Conservation (phyloP, 2,113 vertebrate genomes). For the Dicentrarchus labrax region DNA sequence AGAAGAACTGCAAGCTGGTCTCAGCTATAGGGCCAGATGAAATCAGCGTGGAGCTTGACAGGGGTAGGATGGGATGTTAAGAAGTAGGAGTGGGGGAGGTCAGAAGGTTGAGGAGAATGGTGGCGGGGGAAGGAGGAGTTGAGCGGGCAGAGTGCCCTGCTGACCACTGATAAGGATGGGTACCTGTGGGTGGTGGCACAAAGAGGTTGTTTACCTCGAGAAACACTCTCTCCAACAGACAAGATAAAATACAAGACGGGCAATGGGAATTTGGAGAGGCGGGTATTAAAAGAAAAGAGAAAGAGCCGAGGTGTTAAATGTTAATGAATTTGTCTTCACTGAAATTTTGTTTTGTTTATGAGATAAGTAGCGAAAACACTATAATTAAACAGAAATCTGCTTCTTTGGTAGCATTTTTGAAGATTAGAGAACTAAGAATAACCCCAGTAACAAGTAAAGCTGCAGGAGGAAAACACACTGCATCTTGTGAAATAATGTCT, state of each 20-base stretch:
- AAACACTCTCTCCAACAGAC: slow-evolving; percentile 13
- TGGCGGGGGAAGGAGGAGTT: not conserved
- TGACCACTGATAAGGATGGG: slow-evolving; percentile 62
- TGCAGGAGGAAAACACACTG: not conserved
- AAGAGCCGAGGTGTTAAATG: not conserved
- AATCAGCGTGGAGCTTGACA: slow-evolving; percentile 61
- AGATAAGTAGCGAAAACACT: slow-evolving; percentile 18
- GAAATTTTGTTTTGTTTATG: not conserved
- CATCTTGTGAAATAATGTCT: slow-evolving; percentile 14
- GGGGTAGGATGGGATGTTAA: slow-evolving; percentile 46
- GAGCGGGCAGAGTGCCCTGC: slow-evolving; percentile 37
- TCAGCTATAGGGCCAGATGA: slow-evolving; percentile 53
- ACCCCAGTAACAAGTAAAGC: not conserved
- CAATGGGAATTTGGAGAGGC: not conserved
- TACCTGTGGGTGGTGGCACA: slow-evolving; percentile 53
- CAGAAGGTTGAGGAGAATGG: slow-evolving; percentile 50
- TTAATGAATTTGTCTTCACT: not conserved
- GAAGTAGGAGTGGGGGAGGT: slow-evolving; percentile 52
- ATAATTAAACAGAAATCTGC: slow-evolving; percentile 17
- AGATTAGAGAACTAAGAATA: slow-evolving; percentile 14
- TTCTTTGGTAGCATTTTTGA: slow-evolving; percentile 4
- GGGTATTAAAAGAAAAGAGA: not conserved
- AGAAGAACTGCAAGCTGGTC: slow-evolving; percentile 50
- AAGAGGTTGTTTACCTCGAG: slow-evolving; percentile 52
- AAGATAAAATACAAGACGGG: slow-evolving; percentile 35